Conservation (phyloP, 2,113 vertebrate species). For the Microtus richardsoni region DNA sequence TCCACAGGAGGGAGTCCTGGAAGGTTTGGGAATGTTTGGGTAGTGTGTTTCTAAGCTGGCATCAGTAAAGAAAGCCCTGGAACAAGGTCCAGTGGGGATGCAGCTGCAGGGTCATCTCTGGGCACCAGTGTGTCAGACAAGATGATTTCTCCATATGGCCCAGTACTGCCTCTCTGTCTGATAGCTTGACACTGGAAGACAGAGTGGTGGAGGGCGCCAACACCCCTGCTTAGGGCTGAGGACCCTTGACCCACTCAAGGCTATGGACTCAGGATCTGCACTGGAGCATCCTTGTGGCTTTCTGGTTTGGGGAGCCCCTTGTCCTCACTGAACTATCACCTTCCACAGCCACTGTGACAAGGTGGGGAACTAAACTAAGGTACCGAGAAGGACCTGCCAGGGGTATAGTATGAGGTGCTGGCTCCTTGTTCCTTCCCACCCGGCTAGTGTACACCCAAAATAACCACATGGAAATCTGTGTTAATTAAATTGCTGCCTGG, state of each 20-base stretch:
- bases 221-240: neutral
- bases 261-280: neutral
- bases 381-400: neutral
- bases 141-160: fast-evolving
- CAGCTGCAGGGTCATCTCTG: neutral
- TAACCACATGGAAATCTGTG: too few species aligned
- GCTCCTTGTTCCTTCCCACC: too few species aligned
- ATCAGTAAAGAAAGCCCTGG: too few species aligned
- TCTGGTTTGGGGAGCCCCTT: neutral
- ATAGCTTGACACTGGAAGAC: too few species aligned
- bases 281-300: neutral
- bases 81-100: fast-evolving
- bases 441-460: too few species aligned
- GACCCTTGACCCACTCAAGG: neutral
- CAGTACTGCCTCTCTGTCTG: fast-evolving
- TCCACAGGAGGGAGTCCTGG: neutral
- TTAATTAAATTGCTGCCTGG: too few species aligned
- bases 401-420: neutral
- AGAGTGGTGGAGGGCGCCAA: neutral
- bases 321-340: neutral
- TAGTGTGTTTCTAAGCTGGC: neutral
- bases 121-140: neutral
- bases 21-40: neutral
- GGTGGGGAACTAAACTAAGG: neutral
- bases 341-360: fast-evolving